phyloP scores from a whole-genome alignment of 2,888 invertebrate genomes.

The Dorcus parallelipipedus region DNA sequence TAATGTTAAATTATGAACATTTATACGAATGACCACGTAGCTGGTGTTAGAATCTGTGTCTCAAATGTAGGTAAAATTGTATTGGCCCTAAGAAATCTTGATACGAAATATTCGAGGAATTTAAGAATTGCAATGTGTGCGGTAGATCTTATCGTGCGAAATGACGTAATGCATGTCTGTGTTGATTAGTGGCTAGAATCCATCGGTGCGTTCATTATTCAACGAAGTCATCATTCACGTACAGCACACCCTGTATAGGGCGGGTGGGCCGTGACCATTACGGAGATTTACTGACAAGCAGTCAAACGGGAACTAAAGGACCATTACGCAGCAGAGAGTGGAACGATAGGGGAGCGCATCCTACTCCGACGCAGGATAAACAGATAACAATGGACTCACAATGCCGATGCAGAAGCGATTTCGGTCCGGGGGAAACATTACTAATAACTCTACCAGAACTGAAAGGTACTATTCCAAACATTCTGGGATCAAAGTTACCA shows the following conservation, averaged over 20 bases:
- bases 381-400: slow-evolving; percentile 3
- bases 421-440: neutral
- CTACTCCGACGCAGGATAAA: neutral
- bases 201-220: slow-evolving; percentile 1
- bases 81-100: neutral
- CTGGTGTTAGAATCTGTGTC: no score
- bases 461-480: neutral
- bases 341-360: neutral
- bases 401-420: neutral
- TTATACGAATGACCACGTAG: no score
- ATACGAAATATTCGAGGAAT: neutral
- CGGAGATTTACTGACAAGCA: slow-evolving; percentile 17
- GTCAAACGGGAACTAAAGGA: slow-evolving; percentile 6
- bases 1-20: no score
- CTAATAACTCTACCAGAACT: neutral
- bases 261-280: slow-evolving; percentile 18
- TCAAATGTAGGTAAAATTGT: neutral
- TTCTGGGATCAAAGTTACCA: slow-evolving; percentile 1
- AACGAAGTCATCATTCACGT: slow-evolving; percentile 2
- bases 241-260: slow-evolving; percentile 13
- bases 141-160: neutral
- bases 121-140: no score
- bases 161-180: neutral
- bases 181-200: neutral
- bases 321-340: neutral